A percentile compares a stretch with the other conserved stretches of the same genome.
phyloP scores from a whole-genome alignment of 2,888 invertebrate species.

The Leistus spinibarbis region DNA sequence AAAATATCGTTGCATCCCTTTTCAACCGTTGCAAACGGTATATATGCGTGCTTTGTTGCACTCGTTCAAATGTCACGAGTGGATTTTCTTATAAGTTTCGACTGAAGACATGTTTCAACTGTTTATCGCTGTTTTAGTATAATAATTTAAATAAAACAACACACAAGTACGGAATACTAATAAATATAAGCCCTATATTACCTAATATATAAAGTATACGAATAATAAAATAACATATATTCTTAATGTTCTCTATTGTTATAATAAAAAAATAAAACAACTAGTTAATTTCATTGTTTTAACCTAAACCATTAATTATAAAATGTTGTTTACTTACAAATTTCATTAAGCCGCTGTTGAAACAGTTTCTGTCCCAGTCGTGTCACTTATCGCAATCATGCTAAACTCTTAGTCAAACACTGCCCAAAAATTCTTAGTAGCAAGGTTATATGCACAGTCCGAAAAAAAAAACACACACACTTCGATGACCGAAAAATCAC shows the following conservation, averaged over 20 bases:
- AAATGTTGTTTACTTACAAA: neutral
- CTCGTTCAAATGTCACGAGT: conserved; percentile 10
- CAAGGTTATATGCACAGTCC: conserved; percentile 41
- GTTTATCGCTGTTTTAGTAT: conserved; percentile 47
- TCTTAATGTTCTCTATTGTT: neutral
- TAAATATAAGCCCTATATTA: neutral
- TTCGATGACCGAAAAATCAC: conserved; percentile 25
- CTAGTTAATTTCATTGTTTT: too few species aligned
- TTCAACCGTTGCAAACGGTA: neutral
- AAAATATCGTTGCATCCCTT: conserved; percentile 20
- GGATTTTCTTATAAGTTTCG: conserved; percentile 24
- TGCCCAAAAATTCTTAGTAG: conserved; percentile 21
- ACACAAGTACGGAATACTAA: neutral
- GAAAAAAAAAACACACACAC: neutral
- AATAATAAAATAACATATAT: neutral
- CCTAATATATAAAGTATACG: neutral
- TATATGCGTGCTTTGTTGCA: neutral
- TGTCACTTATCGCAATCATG: conserved; percentile 11
- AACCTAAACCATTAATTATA: neutral
- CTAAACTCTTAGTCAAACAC: conserved; percentile 17
- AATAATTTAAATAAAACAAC: conserved; percentile 43
- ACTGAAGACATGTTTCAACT: conserved; percentile 47
- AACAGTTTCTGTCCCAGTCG: neutral
- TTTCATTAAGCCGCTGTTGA: neutral
- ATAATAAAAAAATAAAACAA: neutral